A percentile compares a stretch with the other conserved stretches of the same genome.
Evolutionary conservation across 2,113 vertebrate species (phyloP).

Genomic region (Bubalus kerabau): DNA sequence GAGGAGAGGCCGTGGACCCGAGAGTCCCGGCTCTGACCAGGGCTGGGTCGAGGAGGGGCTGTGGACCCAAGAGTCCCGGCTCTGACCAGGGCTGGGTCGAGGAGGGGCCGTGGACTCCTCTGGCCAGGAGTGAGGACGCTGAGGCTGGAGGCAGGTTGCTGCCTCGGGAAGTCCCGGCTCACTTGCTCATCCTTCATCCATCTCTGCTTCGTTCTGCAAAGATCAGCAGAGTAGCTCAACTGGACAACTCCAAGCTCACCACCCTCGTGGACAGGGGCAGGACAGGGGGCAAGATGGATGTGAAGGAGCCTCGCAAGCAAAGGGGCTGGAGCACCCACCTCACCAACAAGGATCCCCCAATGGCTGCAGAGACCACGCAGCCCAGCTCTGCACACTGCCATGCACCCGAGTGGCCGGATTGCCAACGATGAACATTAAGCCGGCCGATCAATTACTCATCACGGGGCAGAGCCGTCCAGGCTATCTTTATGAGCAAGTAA

Average conservation of each 20-base stretch:
- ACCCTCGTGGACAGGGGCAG: fast-evolving
- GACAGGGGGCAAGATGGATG: fast-evolving
- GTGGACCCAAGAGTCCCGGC: too few species aligned
- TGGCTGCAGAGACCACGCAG: too few species aligned
- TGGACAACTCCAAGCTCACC: background rate
- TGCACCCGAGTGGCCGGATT: fast-evolving
- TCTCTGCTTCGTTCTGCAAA: fast-evolving
- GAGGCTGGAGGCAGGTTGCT: background rate
- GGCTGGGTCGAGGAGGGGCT: too few species aligned
- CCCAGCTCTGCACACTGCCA: fast-evolving
- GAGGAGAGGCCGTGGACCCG: fast-evolving
- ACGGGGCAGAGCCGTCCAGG: background rate
- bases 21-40: too few species aligned
- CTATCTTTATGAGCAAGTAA: background rate
- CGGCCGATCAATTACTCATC: fast-evolving
- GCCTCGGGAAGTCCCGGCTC: fast-evolving
- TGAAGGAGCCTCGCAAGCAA: fast-evolving
- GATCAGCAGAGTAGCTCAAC: background rate
- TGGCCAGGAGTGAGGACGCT: fast-evolving
- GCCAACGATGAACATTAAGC: fast-evolving
- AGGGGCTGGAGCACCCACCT: fast-evolving
- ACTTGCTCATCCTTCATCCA: fast-evolving
- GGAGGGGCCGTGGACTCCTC: background rate
- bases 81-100: background rate
- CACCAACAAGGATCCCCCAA: fast-evolving